These are phyloP conservation scores for Anguilla marmorata DNA, from an alignment of 2,797 vertebrate species.

Conservation along the genomic window DNA sequence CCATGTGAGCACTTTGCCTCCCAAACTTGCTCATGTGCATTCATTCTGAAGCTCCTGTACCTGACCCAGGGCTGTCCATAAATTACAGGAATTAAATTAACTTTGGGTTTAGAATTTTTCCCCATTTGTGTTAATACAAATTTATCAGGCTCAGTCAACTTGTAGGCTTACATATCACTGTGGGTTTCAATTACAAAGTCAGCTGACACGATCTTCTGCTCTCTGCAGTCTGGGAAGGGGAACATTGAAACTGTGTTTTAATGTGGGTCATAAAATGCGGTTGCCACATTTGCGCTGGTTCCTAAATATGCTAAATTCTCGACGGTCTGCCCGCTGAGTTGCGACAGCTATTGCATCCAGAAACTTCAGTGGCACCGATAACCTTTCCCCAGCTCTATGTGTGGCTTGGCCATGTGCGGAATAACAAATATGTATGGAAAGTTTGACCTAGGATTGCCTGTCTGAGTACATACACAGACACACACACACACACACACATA, in stretches of 20 bases:
- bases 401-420: background rate
- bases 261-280: background rate
- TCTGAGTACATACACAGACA: constrained; percentile 22
- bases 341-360: background rate
- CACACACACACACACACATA: background rate
- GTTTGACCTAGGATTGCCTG: constrained; percentile 55
- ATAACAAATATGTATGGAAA: background rate
- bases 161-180: background rate
- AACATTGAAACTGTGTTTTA: background rate
- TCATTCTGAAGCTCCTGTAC: background rate
- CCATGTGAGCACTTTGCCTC: background rate
- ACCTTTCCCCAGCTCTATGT: constrained; percentile 19
- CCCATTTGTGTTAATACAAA: background rate
- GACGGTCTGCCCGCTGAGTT: background rate
- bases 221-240: background rate
- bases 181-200: background rate
- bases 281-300: background rate
- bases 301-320: background rate
- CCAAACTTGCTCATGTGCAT: background rate
- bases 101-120: background rate
- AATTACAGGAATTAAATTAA: background rate
- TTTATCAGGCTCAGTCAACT: background rate
- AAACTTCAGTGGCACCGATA: background rate
- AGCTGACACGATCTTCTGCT: background rate
- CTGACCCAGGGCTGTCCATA: background rate